Evolutionary conservation across 1,140 invertebrate genomes (phyloP), one percentile per base, ranked within the genome.

Genomic region (Heliconius eleuchia): DNA sequence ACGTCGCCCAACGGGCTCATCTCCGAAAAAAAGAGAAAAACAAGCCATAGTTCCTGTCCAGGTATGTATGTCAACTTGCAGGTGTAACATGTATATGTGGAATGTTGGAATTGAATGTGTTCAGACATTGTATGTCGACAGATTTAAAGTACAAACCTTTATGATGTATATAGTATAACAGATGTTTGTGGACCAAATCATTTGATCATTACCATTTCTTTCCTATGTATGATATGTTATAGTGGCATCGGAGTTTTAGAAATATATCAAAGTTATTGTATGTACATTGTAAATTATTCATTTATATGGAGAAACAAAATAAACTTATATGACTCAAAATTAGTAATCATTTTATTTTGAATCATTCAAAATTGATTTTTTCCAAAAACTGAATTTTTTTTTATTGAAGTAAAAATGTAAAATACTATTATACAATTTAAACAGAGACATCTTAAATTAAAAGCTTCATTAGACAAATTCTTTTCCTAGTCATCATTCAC

Each of bases 11-110:
- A 95, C 74, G 95, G 95, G 79, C 86, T 95, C 42, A 89, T 95
- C 73, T 83, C 90, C 74, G 95, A 96, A 80, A 96, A 95, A 87
- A 95, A 95, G 85, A 88, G 95, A 82, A 94, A 96, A 73, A 89
- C 94, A 74, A 95, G 94, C 90, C 92, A 94, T 88, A 90, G 89
- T 89, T 92, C 91, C 87, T 94, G 91, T 90, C 87, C 93, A 91
- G 92, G 92, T 94, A 87, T 83, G 87, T 87, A 88, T 82, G 81
- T 85, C 73, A 76, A 84, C 78, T 84, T 85, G 74, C 82, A 82
- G 46, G 77, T 76, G 71, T 81, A 78, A 23, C 19, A 11, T 19
- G 55, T 57, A 9, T 57, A 23, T 23, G 37, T 34, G 19, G 70
- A 37, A 5, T 72, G 34, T 37, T 39, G 34, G 37, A 37, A 19